Evolutionary conservation across 2,113 vertebrate genomes (phyloP), one percentile per base, ranked within the genome.

Genomic region (Passer domesticus): DNA sequence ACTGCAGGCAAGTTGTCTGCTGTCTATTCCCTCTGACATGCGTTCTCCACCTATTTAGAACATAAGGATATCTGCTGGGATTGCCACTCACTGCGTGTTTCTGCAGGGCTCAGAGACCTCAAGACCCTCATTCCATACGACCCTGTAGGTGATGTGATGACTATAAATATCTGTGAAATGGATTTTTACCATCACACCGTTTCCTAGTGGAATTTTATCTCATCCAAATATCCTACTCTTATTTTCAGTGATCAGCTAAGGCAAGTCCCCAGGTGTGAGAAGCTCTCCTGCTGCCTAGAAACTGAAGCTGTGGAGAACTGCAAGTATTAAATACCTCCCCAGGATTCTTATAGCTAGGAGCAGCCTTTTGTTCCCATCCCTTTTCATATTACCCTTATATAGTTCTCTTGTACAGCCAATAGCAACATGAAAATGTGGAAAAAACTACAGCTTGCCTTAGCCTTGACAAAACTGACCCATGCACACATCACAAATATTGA

Each of bases 1-100:
- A 83, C 92, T 94, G 60, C 83, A 84, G 90, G 92, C 90, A 86
- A 96, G 50, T 94, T 5, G 50, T 92, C 86, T 94, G 91, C 73
- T 83, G 23, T 83, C 90, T 81, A 22, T 67, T 91, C 50, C 33
- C 50, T 85, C 73, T 75, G 64, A 56, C 80, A 63, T 50, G 47
- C 0, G 0, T 64, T 91, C 58, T 69, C n/a, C 56, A 17, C 52
- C 81, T 89, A 50, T 94, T 95, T 76, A 87, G 82, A 91, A 23
- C 80, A 60, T 6, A 35, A 76, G 46, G 58, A 31, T 50, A 6
- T 80, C 87, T 76, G 33, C 56, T 41, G 77, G 56, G 41, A 75
- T 80, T 84, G 53, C 28, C 25, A 41, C 66, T 64, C 22, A 16
- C 76, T 39, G 23, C 0, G 0, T 63, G 52, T 68, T 91, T 73